Base-by-base conservation (phyloP, 2,113 vertebrate genomes). In the Psilopogon haemacephalus region DNA sequence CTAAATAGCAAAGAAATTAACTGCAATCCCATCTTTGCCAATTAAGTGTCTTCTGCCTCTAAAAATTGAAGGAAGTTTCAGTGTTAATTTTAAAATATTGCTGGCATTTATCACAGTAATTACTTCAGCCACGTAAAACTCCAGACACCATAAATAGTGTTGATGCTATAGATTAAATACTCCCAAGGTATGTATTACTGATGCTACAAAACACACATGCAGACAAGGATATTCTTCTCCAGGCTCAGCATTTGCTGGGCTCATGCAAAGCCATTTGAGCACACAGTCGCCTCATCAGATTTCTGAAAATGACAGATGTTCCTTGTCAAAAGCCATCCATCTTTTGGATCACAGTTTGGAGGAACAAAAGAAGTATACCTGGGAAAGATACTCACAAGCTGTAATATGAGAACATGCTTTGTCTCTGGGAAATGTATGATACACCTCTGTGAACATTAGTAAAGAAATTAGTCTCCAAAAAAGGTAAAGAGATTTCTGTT, bases 71-170 rank as follows among this genome's bases (percentile, higher is more conserved):
- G 75, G 59, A 94, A 95, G 27, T 42, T 46, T 95, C 93, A 88
- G 81, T 91, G 85, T 77, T 96, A 93, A 96, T 94, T 95, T 94
- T 72, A 93, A 96, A 96, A 95, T 94, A 95, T 91, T 90, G 91
- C 89, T 75, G 87, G 76, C 42, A 96, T 96, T 93, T 95, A 89
- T 96, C 89, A 96, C 33, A 84, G 93, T 94, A 96, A 96, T 96
- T 95, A 94, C 76, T 94, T 83, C 72, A 93, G 65, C 83, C 72
- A 78, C 78, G 89, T 96, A 95, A 95, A 94, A 96, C 89, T 96
- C 69, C 69, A 93, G 93, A 75, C 35, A 1, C 89, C 48, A 72
- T 95, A 96, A 95, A 95, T 89, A 96, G 60, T 38, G 85, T 81
- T 95, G 94, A 72, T 95, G 42, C 87, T 72, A 37, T 91, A 69